These are phyloP conservation scores for Cecidostiba fungosa DNA, from an alignment of 2,888 invertebrate species.

Conservation along the genomic window DNA sequence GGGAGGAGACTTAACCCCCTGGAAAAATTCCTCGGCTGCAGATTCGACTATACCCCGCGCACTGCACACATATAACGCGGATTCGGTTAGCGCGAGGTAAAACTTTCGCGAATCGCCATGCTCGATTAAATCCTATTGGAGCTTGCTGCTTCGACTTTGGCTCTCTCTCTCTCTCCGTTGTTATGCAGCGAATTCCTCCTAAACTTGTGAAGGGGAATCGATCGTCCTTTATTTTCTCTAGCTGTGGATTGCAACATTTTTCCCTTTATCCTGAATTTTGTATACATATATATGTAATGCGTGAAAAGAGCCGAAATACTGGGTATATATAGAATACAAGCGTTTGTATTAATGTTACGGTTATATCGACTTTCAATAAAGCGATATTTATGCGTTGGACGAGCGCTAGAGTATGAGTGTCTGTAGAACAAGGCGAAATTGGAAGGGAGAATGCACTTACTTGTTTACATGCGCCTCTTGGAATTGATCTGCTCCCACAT, in stretches of 20 bases:
- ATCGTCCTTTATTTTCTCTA: not conserved
- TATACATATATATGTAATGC: too few relatives aligned
- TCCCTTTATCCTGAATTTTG: too few relatives aligned
- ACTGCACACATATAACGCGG: not conserved
- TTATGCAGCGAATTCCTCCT: conserved; percentile 21
- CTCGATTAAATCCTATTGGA: conserved; percentile 34
- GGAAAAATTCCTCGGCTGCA: conserved; percentile 13
- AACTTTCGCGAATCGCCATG: conserved; percentile 17
- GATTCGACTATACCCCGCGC: not conserved
- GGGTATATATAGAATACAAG: not conserved
- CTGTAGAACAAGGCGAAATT: not conserved
- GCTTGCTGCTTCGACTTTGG: not conserved
- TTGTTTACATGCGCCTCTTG: not conserved
- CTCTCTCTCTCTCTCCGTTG: not conserved
- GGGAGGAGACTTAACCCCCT: not conserved
- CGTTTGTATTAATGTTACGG: not conserved
- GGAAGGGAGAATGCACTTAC: not conserved
- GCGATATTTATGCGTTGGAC: conserved; percentile 25
- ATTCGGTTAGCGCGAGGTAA: not conserved
- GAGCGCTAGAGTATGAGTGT: not conserved
- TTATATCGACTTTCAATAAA: conserved; percentile 18
- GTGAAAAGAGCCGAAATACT: not conserved
- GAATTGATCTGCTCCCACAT: not conserved
- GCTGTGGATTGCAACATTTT: not conserved
- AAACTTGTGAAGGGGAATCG: not conserved